These are phyloP conservation scores for Achlya flavicornis DNA, from an alignment of 2,888 invertebrate species.

Conservation along the genomic window DNA sequence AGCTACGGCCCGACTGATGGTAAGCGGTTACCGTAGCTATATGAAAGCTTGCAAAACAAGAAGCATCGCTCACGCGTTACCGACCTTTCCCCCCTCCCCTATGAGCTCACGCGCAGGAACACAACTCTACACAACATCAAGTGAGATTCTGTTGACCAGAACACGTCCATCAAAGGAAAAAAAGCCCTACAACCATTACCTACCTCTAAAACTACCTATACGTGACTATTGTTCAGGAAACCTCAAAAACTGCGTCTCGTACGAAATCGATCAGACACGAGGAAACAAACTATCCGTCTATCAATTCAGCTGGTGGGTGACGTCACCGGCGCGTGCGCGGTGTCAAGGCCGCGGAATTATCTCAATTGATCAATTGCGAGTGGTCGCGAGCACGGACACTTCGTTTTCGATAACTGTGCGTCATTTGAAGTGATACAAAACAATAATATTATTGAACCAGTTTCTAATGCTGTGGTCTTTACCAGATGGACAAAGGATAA, in stretches of 20 bases:
- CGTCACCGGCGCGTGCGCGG: conserved; percentile 6
- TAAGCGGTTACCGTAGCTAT: no score
- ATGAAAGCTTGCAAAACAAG: no score
- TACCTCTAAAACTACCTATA: not conserved
- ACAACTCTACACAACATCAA: no score
- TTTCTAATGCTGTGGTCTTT: no score
- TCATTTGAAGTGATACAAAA: not conserved
- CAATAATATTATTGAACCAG: not conserved
- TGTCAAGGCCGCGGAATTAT: conserved; percentile 3
- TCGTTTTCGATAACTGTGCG: not conserved
- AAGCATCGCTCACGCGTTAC: no score
- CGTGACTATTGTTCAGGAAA: conserved; percentile 4
- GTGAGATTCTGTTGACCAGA: no score
- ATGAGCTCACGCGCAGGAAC: no score
- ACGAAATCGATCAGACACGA: conserved; percentile 1
- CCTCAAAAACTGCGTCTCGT: conserved; percentile 1
- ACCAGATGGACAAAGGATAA: no score
- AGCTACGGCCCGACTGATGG: no score
- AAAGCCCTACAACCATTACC: not conserved
- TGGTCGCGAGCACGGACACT: not conserved
- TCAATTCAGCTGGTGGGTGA: not conserved
- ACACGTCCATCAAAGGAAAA: no score
- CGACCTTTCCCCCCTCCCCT: no score
- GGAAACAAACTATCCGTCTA: conserved; percentile 1
- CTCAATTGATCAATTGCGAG: not conserved